phyloP scores from a whole-genome alignment of 2,113 vertebrate species.

The Rhinoptilus africanus region DNA sequence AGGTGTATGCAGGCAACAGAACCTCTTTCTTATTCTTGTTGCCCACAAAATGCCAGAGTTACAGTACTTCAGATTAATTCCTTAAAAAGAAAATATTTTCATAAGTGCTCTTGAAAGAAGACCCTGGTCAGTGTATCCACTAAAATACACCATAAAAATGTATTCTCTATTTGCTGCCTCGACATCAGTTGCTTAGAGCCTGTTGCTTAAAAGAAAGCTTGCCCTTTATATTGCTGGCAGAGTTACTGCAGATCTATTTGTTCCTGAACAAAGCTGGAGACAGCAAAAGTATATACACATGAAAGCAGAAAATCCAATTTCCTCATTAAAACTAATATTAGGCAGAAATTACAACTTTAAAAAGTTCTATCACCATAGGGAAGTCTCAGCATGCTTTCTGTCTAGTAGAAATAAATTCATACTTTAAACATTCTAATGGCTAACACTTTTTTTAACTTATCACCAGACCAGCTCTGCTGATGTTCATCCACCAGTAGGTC shows the following conservation, averaged over 20 bases:
- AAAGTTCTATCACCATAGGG: background rate
- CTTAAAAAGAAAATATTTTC: background rate
- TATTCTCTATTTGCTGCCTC: background rate
- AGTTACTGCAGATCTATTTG: background rate
- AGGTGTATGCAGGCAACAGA: background rate
- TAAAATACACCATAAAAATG: background rate
- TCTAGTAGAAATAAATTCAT: background rate
- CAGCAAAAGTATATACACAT: background rate
- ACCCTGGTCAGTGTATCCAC: background rate
- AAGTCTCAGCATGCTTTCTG: background rate
- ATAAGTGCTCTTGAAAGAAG: background rate
- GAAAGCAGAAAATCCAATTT: background rate
- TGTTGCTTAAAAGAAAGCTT: background rate
- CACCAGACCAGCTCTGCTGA: background rate
- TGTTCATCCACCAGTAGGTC: background rate
- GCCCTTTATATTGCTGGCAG: background rate
- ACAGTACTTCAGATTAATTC: background rate
- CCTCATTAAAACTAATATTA: slow-evolving; percentile 8
- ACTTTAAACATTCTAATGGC: background rate
- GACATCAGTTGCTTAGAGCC: background rate
- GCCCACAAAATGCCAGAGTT: background rate
- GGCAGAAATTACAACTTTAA: background rate
- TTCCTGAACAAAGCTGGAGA: background rate
- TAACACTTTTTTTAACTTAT: background rate
- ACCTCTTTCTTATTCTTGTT: background rate